Percentiles rank a stretch among this genome's conserved stretches.
Evolutionary conservation across 1,140 invertebrate species (phyloP).

Genomic region (Drosophila tani): DNA sequence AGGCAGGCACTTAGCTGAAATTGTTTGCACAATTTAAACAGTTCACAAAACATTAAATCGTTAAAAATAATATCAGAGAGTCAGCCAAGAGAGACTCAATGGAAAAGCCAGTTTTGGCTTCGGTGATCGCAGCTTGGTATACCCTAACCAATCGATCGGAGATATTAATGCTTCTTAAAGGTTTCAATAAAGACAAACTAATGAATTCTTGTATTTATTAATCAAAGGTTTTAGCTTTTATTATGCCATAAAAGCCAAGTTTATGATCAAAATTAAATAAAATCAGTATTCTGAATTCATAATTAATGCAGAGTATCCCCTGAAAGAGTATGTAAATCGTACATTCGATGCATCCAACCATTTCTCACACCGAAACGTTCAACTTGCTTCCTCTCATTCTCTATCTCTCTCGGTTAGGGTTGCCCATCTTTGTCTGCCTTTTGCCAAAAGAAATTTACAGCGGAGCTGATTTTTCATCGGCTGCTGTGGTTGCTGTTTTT

Average conservation of each 20-base stretch:
- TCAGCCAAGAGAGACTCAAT: conserved; percentile 22
- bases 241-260: neutral
- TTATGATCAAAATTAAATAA: too few species aligned
- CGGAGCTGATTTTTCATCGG: conserved; percentile 62
- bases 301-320: neutral
- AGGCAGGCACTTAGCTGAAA: conserved; percentile 78
- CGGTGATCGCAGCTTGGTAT: conserved; percentile 15
- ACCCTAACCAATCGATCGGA: neutral
- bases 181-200: neutral
- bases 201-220: neutral
- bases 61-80: conserved; percentile 66
- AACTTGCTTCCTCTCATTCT: conserved; percentile 10
- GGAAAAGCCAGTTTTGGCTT: conserved; percentile 6
- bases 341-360: conserved; percentile 27
- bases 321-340: neutral
- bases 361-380: conserved; percentile 52
- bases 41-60: conserved; percentile 82
- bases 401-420: conserved; percentile 1
- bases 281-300: neutral
- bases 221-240: neutral
- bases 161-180: too few species aligned
- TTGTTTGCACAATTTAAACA: conserved; percentile 83
- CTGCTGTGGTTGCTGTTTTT: conserved; percentile 39
- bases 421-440: conserved; percentile 16
- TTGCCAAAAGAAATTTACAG: conserved; percentile 72